A percentile compares a stretch with the other conserved stretches of the same genome.
phyloP scores from a whole-genome alignment of 23 tunicate genomes.

The Corella eumyota region DNA sequence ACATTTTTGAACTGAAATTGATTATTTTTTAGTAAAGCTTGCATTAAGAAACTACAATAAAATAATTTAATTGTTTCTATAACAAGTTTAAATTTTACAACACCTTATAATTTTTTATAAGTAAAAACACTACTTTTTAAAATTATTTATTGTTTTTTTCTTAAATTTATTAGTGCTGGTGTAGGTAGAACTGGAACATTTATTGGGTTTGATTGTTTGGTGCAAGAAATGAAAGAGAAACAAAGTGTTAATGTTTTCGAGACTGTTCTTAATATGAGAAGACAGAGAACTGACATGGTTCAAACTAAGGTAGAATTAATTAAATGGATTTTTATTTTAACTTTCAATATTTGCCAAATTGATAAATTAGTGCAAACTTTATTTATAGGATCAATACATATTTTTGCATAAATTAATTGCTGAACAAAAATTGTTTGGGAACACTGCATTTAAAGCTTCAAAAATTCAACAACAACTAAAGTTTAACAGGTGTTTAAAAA shows the following conservation, averaged over 20 bases:
- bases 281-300: slow-evolving; percentile 51
- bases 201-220: slow-evolving; percentile 31
- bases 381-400: slow-evolving; percentile 35
- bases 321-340: too few species aligned
- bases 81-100: too few species aligned
- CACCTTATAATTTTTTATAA: too few species aligned
- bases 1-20: too few species aligned
- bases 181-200: slow-evolving; percentile 62
- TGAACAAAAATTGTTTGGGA: slow-evolving; percentile 16
- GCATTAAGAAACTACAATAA: too few species aligned
- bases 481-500: not conserved
- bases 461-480: too few species aligned
- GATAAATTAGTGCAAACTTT: too few species aligned
- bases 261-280: slow-evolving; percentile 26
- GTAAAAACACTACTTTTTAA: too few species aligned
- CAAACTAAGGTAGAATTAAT: slow-evolving; percentile 24
- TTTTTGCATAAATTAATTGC: slow-evolving; percentile 20
- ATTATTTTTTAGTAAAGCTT: too few species aligned
- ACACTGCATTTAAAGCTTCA: slow-evolving; percentile 17
- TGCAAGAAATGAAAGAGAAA: slow-evolving; percentile 20
- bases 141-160: too few species aligned
- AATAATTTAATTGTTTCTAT: too few species aligned
- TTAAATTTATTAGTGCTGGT: slow-evolving; percentile 49
- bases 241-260: slow-evolving; percentile 22
- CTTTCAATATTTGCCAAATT: too few species aligned